Conservation (phyloP, 2,113 vertebrate species). For the Cyrtonyx montezumae region DNA sequence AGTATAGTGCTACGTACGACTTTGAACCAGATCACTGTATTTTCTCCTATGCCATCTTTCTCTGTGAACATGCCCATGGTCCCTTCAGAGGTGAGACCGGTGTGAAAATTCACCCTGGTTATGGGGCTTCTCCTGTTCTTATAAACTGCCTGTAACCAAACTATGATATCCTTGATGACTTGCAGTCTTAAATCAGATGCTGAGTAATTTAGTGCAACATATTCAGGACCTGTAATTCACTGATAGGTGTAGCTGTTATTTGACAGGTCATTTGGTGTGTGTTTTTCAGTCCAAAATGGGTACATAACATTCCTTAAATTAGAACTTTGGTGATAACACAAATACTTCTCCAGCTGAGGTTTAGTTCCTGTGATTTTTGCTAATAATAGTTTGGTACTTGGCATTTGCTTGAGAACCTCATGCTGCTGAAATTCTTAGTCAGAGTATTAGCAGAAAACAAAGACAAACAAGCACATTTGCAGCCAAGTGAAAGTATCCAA, state of each 20-base stretch:
- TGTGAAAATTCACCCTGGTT: neutral
- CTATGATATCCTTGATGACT: neutral
- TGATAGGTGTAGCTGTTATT: neutral
- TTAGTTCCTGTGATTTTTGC: slow-evolving; percentile 28
- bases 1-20: neutral
- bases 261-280: neutral
- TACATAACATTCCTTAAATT: slow-evolving; percentile 17
- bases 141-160: neutral
- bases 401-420: slow-evolving; percentile 9
- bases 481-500: neutral
- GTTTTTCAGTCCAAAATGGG: neutral
- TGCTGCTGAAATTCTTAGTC: slow-evolving; percentile 3
- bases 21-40: neutral
- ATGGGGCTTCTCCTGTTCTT: neutral
- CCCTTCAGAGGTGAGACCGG: neutral
- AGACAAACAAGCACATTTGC: slow-evolving; percentile 15
- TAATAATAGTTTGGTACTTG: slow-evolving; percentile 51
- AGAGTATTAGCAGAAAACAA: slow-evolving; percentile 32
- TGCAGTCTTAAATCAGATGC: neutral
- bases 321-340: slow-evolving; percentile 21
- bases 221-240: neutral
- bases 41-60: neutral
- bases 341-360: slow-evolving; percentile 20
- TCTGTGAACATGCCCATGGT: neutral
- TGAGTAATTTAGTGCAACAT: neutral